Percentiles rank a stretch among this genome's conserved stretches.
Evolutionary conservation across 2,888 invertebrate genomes (phyloP).

Genomic region (Melikaiella ostensackeni): DNA sequence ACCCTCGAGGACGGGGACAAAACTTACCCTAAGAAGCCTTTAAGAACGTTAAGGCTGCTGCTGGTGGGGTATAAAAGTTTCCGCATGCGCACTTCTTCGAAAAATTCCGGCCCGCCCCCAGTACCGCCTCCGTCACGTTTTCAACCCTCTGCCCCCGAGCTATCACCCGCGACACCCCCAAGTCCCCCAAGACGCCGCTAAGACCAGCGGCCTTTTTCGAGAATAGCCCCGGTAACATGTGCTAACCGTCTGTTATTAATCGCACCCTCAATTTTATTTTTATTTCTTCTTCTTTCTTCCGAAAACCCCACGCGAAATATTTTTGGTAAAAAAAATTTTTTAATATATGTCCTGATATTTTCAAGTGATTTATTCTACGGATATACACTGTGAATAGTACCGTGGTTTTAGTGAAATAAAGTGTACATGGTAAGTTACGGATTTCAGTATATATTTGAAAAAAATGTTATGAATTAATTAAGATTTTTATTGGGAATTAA

Average conservation of each 20-base stretch:
- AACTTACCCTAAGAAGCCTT: conserved; percentile 76
- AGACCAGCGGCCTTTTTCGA: conserved; percentile 64
- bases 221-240: conserved; percentile 54
- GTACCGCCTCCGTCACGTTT: conserved; percentile 69
- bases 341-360: too few species aligned
- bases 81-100: conserved; percentile 74
- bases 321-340: background rate
- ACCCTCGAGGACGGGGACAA: conserved; percentile 67
- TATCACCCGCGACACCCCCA: conserved; percentile 60
- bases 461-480: background rate
- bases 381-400: background rate
- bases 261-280: conserved; percentile 47
- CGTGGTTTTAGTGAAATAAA: background rate
- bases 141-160: conserved; percentile 56
- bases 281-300: conserved; percentile 4
- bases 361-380: background rate
- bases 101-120: conserved; percentile 75
- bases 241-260: conserved; percentile 54
- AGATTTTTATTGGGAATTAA: background rate
- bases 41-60: conserved; percentile 72
- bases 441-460: background rate
- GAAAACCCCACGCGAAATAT: background rate
- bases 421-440: background rate
- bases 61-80: conserved; percentile 73
- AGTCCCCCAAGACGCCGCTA: conserved; percentile 69